Conservation (phyloP, 1,140 invertebrate species). For the Diuraphis noxia region DNA sequence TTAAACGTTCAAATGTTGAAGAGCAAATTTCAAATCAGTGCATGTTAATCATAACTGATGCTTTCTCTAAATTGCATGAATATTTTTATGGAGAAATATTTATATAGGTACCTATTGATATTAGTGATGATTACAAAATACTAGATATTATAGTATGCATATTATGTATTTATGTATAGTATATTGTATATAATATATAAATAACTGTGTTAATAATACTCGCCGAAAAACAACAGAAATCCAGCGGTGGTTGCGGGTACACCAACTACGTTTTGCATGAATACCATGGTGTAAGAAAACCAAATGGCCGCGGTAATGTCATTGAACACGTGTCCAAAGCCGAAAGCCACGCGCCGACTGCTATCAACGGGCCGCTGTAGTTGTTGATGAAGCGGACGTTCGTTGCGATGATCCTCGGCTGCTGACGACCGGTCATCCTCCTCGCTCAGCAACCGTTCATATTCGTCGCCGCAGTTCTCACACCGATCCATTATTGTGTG, state of each 20-base stretch:
- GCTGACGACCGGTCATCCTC: not conserved
- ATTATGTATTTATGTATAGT: not conserved
- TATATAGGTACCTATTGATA: no score
- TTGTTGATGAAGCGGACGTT: not conserved
- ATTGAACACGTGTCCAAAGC: conserved; percentile 87
- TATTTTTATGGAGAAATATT: no score
- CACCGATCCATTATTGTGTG: not conserved
- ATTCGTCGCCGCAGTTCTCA: conserved; percentile 17
- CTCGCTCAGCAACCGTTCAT: conserved; percentile 26
- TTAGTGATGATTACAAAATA: no score
- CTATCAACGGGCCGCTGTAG: not conserved
- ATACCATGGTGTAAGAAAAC: conserved; percentile 91
- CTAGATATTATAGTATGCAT: no score
- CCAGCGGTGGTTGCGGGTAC: conserved; percentile 78
- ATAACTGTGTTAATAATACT: no score
- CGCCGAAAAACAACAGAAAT: conserved; percentile 74
- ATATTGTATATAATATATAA: no score
- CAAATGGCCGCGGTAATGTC: conserved; percentile 90
- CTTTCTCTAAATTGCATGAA: no score
- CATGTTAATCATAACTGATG: no score
- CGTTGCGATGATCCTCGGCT: not conserved
- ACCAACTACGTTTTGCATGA: conserved; percentile 76
- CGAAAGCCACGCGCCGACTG: conserved; percentile 69
- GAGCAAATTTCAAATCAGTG: no score
- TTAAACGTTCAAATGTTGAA: no score